A percentile compares a stretch with the other conserved stretches of the same genome.
These are phyloP conservation scores for Apamea monoglypha DNA, from an alignment of 2,888 invertebrate genomes.

Conservation along the genomic window DNA sequence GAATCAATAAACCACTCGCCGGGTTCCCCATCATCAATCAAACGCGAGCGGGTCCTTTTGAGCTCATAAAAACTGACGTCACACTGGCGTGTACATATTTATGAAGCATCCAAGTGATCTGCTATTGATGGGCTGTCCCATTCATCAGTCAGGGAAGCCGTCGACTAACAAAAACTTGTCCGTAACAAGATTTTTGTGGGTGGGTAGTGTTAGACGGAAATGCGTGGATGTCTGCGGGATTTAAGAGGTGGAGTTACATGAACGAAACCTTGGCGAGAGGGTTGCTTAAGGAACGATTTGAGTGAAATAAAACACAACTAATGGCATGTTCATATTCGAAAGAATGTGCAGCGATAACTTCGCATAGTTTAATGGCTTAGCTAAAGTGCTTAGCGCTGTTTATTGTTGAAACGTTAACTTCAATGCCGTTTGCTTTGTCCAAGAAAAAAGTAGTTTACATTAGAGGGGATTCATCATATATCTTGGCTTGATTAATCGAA, in stretches of 20 bases:
- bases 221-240: constrained; percentile 47
- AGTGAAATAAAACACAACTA: constrained; percentile 29
- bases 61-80: constrained; percentile 85
- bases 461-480: constrained; percentile 15
- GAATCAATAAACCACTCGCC: constrained; percentile 82
- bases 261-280: constrained; percentile 25
- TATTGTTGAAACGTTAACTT: constrained; percentile 33
- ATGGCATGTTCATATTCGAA: constrained; percentile 42
- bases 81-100: constrained; percentile 88
- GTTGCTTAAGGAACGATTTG: constrained; percentile 32
- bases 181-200: constrained; percentile 72
- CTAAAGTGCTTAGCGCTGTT: constrained; percentile 32
- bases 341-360: constrained; percentile 30
- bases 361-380: constrained; percentile 33
- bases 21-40: constrained; percentile 79
- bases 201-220: constrained; percentile 65
- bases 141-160: constrained; percentile 82
- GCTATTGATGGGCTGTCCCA: constrained; percentile 84
- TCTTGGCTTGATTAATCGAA: constrained; percentile 54
- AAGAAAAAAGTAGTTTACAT: constrained; percentile 27
- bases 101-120: constrained; percentile 87
- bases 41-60: constrained; percentile 74
- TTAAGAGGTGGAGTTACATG: constrained; percentile 42
- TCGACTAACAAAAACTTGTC: constrained; percentile 74
- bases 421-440: constrained; percentile 10